Evolutionary conservation across 2,888 invertebrate genomes (phyloP).

Genomic region (Bedellia somnulentella): DNA sequence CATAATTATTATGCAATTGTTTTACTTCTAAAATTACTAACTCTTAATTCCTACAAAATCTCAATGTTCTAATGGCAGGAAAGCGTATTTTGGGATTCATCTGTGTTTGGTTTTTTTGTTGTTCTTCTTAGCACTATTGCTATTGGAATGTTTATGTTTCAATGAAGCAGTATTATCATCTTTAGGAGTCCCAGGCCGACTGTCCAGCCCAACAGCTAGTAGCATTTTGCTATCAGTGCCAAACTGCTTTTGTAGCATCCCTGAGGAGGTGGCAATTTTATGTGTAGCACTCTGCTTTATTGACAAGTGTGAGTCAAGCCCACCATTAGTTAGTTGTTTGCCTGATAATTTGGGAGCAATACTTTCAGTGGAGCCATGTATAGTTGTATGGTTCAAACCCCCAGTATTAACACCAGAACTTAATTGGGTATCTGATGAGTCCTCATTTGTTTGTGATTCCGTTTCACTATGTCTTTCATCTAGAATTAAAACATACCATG

Average conservation of each 20-base stretch:
- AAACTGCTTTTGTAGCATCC: conserved; percentile 42
- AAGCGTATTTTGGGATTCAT: no score
- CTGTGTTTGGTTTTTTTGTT: conserved; percentile 84
- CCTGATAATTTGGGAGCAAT: conserved; percentile 51
- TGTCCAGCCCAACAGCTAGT: conserved; percentile 38
- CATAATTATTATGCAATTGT: no score
- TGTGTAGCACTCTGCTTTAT: conserved; percentile 41
- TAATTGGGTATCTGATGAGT: conserved; percentile 71
- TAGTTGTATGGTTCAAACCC: conserved; percentile 45
- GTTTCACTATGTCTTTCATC: conserved; percentile 86
- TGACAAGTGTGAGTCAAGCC: no score
- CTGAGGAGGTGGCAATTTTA: conserved; percentile 38
- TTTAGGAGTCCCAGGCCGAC: conserved; percentile 50
- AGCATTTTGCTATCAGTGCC: conserved; percentile 42
- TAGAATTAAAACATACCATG: conserved; percentile 26
- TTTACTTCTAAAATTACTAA: no score
- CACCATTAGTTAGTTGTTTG: no score
- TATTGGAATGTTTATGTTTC: conserved; percentile 54
- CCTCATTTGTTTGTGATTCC: conserved; percentile 81
- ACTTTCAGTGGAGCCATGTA: conserved; percentile 52
- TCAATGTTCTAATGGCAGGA: no score
- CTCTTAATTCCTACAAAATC: no score
- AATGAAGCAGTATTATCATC: conserved; percentile 40
- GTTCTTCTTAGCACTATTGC: conserved; percentile 67
- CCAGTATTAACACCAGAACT: conserved; percentile 45